Conservation (phyloP, 2,113 vertebrate species). For the Oncorhynchus tshawytscha region DNA sequence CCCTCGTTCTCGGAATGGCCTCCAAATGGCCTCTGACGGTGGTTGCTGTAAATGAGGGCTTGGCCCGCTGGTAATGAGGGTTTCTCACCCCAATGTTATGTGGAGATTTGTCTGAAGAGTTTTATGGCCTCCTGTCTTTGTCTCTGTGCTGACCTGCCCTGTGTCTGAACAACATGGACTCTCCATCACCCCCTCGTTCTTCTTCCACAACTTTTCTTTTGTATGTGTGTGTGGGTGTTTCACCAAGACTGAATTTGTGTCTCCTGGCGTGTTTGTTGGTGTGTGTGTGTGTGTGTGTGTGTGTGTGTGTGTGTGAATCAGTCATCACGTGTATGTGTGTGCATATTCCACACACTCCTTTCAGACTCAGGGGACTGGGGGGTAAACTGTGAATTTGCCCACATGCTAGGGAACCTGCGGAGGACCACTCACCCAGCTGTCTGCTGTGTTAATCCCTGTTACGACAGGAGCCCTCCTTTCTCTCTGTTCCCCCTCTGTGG, state of each 20-base stretch:
- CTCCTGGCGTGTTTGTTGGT: conserved; percentile 3
- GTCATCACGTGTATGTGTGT: background rate
- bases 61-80: conserved; percentile 39
- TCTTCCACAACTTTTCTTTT: conserved; percentile 16
- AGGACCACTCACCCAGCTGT: background rate
- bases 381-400: conserved; percentile 1
- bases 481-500: background rate
- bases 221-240: background rate
- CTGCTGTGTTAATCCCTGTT: background rate
- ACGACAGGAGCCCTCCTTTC: background rate
- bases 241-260: background rate
- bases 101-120: conserved; percentile 51
- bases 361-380: too few relatives aligned
- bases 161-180: conserved; percentile 29
- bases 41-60: conserved; percentile 31
- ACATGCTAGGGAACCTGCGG: background rate
- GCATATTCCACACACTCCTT: too few relatives aligned
- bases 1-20: conserved; percentile 33
- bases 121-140: conserved; percentile 45
- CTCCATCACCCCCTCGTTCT: conserved; percentile 29
- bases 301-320: conserved; percentile 1
- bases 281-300: background rate
- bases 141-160: conserved; percentile 56
- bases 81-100: conserved; percentile 61
- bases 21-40: conserved; percentile 22